A percentile compares a stretch with the other conserved stretches of the same genome.
phyloP scores from a whole-genome alignment of 2,113 vertebrate species.

The Edolisoma coerulescens region DNA sequence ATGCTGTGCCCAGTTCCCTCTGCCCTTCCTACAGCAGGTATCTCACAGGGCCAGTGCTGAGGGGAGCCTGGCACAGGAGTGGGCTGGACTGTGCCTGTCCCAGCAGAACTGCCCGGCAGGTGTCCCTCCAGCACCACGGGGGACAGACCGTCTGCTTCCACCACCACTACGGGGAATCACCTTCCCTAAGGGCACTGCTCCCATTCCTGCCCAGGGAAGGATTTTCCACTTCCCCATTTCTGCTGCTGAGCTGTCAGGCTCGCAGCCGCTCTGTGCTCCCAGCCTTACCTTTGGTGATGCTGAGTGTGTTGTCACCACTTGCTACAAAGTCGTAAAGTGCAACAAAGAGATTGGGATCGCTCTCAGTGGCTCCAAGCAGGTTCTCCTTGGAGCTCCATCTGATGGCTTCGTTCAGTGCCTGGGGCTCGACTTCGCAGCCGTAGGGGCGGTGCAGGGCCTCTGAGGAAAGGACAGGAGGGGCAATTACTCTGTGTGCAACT shows the following conservation, averaged over 20 bases:
- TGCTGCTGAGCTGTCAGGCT: too few species aligned
- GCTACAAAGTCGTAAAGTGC: conserved; percentile 99
- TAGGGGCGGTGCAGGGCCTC: conserved; percentile 94
- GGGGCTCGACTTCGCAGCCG: conserved; percentile 82
- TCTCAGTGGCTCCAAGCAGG: conserved; percentile 93
- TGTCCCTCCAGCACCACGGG: not conserved
- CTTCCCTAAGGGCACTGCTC: not conserved
- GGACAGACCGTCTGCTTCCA: rapidly evolving
- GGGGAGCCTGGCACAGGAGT: not conserved
- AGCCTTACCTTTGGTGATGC: conserved; percentile 95
- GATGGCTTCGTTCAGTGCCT: conserved; percentile 92
- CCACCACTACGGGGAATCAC: rapidly evolving
- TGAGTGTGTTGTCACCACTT: conserved; percentile 99
- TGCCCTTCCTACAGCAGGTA: not conserved
- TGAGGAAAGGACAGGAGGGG: conserved; percentile 52
- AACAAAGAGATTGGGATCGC: conserved; percentile 98
- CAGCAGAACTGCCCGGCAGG: not conserved
- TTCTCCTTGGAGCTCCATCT: conserved; percentile 99
- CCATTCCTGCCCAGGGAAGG: not conserved
- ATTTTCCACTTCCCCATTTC: not conserved
- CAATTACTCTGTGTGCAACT: not conserved
- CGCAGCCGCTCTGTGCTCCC: not conserved
- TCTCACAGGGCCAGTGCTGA: not conserved
- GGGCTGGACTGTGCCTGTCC: not conserved
- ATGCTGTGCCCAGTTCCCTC: not conserved